Conservation (phyloP, 2,888 invertebrate species). For the Orthonychiurus folsomi region DNA sequence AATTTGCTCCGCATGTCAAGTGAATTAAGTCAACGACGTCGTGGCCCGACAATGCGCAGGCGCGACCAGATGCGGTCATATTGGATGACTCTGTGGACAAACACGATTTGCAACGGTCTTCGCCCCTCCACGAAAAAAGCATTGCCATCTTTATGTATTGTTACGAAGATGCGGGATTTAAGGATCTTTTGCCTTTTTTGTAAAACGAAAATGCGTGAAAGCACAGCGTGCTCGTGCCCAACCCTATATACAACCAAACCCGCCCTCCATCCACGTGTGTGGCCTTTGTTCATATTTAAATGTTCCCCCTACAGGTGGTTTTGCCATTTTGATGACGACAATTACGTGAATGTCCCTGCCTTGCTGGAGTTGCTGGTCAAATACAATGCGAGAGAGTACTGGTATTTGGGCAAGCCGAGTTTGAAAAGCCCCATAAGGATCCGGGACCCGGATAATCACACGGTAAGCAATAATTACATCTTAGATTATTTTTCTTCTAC, state of each 20-base stretch:
- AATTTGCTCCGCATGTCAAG: too few relatives aligned
- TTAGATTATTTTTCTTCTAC: too few relatives aligned
- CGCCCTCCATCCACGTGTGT: too few relatives aligned
- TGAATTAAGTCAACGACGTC: too few relatives aligned
- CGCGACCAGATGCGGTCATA: not conserved
- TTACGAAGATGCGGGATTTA: not conserved
- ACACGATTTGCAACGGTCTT: not conserved
- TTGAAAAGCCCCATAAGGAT: constrained; percentile 81
- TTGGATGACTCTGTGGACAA: not conserved
- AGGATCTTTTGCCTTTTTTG: too few relatives aligned
- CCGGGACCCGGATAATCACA: constrained; percentile 56
- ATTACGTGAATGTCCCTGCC: constrained; percentile 88
- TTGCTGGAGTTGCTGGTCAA: constrained; percentile 69
- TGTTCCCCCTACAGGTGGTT: constrained; percentile 91
- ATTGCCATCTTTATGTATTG: not conserved
- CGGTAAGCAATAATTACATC: too few relatives aligned
- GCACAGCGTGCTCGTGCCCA: too few relatives aligned
- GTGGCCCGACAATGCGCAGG: not conserved
- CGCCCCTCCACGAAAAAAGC: not conserved
- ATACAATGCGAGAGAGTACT: constrained; percentile 78
- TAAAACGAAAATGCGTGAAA: not conserved
- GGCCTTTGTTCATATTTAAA: too few relatives aligned
- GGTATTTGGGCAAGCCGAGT: constrained; percentile 93
- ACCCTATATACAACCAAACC: too few relatives aligned
- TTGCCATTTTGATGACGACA: constrained; percentile 98